phyloP scores from a whole-genome alignment of 2,797 vertebrate genomes.

The Discoglossus pictus region DNA sequence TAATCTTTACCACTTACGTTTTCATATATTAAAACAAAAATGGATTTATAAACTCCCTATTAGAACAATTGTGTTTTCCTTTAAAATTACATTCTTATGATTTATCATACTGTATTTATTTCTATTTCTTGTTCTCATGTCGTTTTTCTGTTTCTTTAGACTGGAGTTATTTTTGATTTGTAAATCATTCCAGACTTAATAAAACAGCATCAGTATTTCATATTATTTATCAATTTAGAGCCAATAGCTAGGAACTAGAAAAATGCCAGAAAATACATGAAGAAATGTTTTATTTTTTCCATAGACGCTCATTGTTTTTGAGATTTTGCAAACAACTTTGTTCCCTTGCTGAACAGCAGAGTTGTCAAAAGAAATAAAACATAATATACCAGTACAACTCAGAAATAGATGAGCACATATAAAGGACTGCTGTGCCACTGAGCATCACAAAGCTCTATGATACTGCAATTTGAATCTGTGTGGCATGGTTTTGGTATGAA shows the following conservation, averaged over 20 bases:
- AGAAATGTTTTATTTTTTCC: not conserved
- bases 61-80: no score
- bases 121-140: no score
- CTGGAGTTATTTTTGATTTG: no score
- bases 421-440: conserved; percentile 20
- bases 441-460: conserved; percentile 17
- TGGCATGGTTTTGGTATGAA: conserved; percentile 26
- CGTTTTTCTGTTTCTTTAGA: no score
- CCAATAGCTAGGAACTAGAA: conserved; percentile 3
- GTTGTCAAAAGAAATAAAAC: conserved; percentile 32
- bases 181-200: no score
- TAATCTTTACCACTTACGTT: no score
- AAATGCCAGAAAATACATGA: not conserved
- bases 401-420: conserved; percentile 25
- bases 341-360: conserved; percentile 22
- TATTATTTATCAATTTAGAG: no score
- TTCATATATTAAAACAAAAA: no score
- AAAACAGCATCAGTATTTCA: no score
- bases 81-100: no score
- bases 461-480: conserved; percentile 16
- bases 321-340: conserved; percentile 3
- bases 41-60: no score
- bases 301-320: conserved; percentile 1
- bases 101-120: no score
- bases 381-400: conserved; percentile 22